Conservation (phyloP, 2,797 vertebrate genomes). For the Xerus rutilus region DNA sequence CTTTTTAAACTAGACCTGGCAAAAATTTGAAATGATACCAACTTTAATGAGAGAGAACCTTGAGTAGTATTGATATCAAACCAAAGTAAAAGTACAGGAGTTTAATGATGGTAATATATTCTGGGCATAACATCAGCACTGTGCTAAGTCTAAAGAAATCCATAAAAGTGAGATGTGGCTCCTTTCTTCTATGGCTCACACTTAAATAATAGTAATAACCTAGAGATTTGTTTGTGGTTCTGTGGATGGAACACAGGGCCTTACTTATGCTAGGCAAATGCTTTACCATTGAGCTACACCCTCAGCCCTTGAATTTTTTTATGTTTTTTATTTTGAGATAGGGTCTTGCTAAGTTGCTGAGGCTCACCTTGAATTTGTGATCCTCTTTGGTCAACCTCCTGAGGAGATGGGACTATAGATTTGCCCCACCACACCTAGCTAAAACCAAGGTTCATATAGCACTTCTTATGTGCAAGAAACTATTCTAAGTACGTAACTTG, state of each 20-base stretch:
- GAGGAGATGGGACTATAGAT: too few relatives aligned
- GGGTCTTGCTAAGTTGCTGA: too few relatives aligned
- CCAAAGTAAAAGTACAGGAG: not conserved
- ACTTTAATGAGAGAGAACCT: not conserved
- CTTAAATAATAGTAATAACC: not conserved
- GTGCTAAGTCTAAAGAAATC: not conserved
- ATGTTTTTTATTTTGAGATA: too few relatives aligned
- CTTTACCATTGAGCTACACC: too few relatives aligned
- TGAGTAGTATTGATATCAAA: conserved; percentile 14
- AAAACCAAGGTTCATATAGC: not conserved
- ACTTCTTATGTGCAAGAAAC: not conserved
- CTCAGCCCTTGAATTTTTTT: too few relatives aligned
- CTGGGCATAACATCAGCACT: not conserved
- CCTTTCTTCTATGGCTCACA: not conserved
- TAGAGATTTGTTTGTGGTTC: too few relatives aligned
- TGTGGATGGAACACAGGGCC: too few relatives aligned
- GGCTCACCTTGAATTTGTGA: too few relatives aligned
- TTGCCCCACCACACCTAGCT: too few relatives aligned
- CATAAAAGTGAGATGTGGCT: not conserved
- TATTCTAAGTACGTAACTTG: not conserved
- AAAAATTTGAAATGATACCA: conserved; percentile 32
- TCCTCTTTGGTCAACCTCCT: too few relatives aligned
- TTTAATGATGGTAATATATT: not conserved
- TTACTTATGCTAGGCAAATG: too few relatives aligned
- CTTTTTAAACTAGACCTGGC: not conserved